Evolutionary conservation across 1,140 invertebrate genomes (phyloP).

Genomic region (Lanistes nyassanus): DNA sequence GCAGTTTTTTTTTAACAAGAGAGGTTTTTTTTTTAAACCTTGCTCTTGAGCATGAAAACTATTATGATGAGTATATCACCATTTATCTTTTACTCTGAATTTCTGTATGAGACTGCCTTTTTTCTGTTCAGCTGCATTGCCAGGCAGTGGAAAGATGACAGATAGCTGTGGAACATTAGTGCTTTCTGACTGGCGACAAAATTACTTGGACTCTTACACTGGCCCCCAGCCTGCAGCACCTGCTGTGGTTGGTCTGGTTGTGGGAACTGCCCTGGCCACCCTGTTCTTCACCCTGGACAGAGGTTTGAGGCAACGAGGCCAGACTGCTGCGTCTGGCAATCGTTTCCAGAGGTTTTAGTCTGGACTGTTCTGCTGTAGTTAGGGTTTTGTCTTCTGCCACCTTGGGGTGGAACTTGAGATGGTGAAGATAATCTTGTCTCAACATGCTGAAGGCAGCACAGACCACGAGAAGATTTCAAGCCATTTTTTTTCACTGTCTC

Average conservation of each 20-base stretch:
- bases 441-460: too few relatives aligned
- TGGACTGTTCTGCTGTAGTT: background rate
- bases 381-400: too few relatives aligned
- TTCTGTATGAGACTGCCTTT: background rate
- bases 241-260: conserved; percentile 27
- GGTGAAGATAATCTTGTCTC: too few relatives aligned
- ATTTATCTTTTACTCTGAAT: background rate
- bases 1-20: background rate
- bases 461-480: too few relatives aligned
- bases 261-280: conserved; percentile 16
- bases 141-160: background rate
- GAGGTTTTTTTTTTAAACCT: background rate
- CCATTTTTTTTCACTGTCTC: too few relatives aligned
- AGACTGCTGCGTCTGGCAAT: conserved; percentile 11
- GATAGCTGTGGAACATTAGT: conserved; percentile 24
- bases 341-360: conserved; percentile 20
- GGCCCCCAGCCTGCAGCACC: conserved; percentile 26
- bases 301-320: conserved; percentile 14
- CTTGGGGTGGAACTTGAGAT: too few relatives aligned
- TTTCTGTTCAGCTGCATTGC: background rate
- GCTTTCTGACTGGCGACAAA: conserved; percentile 27
- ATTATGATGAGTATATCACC: background rate
- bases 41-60: background rate
- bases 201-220: conserved; percentile 19
- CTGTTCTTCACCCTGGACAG: conserved; percentile 33